phyloP scores from a whole-genome alignment of 2,888 invertebrate genomes.

The Peribatodes rhomboidaria region DNA sequence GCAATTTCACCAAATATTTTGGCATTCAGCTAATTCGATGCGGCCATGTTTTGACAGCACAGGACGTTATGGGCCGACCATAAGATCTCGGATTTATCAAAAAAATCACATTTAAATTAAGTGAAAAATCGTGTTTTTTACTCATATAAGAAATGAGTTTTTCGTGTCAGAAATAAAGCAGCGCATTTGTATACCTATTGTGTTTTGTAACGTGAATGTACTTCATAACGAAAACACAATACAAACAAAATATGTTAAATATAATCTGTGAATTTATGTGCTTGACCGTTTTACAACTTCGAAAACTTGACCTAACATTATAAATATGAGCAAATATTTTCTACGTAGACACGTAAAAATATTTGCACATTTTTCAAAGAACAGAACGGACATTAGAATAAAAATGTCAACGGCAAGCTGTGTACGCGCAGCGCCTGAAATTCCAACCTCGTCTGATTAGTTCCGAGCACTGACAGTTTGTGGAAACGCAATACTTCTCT shows the following conservation, averaged over 20 bases:
- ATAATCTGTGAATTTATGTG: too few relatives aligned
- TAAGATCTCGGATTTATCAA: constrained; percentile 25
- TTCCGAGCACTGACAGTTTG: constrained; percentile 53
- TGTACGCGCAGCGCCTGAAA: constrained; percentile 57
- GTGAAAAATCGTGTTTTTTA: constrained; percentile 5
- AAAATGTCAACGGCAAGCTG: constrained; percentile 45
- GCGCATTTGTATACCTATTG: too few relatives aligned
- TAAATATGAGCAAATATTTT: too few relatives aligned
- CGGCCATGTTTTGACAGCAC: constrained; percentile 25
- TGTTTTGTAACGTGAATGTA: too few relatives aligned
- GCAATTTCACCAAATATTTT: constrained; percentile 24
- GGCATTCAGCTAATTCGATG: constrained; percentile 22
- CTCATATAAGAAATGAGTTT: background rate
- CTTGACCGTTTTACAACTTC: too few relatives aligned
- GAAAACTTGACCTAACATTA: too few relatives aligned
- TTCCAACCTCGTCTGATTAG: constrained; percentile 57
- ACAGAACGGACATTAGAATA: background rate
- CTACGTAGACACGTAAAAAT: too few relatives aligned
- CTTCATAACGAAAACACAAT: too few relatives aligned
- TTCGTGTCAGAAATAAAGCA: too few relatives aligned
- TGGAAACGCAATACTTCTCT: constrained; percentile 40
- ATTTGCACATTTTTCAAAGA: background rate
- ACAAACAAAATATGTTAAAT: too few relatives aligned
- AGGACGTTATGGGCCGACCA: background rate
- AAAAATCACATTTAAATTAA: constrained; percentile 14